Conservation (phyloP, 2,113 vertebrate species). For the Neomonachus schauinslandi region DNA sequence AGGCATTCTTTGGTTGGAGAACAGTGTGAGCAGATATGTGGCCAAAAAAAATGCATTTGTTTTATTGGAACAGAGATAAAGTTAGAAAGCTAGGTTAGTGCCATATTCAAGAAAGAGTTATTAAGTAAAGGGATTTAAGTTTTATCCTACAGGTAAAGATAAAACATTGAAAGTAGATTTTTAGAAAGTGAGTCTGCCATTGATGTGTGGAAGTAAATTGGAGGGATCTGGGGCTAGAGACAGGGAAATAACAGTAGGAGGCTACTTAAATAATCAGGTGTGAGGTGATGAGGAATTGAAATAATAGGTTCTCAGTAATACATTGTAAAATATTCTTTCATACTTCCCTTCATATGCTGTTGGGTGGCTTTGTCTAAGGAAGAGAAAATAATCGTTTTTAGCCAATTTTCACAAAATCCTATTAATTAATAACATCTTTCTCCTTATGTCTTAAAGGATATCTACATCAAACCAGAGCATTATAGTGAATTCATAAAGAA, state of each 20-base stretch:
- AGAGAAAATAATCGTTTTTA: slow-evolving; percentile 37
- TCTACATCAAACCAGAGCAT: slow-evolving; percentile 92
- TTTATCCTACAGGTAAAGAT: neutral
- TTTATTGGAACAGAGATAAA: slow-evolving; percentile 37
- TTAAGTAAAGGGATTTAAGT: slow-evolving; percentile 9
- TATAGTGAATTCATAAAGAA: slow-evolving; percentile 92
- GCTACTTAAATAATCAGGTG: neutral
- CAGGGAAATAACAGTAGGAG: neutral
- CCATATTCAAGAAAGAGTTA: neutral
- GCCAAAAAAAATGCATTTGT: neutral
- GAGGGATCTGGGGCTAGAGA: neutral
- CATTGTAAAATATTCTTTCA: neutral
- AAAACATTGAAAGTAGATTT: neutral
- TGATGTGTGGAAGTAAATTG: neutral
- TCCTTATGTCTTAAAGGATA: slow-evolving; percentile 89
- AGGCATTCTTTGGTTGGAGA: slow-evolving; percentile 31
- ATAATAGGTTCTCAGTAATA: neutral
- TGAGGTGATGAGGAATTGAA: neutral
- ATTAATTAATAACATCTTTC: neutral
- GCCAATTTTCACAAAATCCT: neutral
- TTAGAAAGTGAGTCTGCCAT: neutral
- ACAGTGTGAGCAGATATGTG: neutral
- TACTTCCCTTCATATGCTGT: neutral
- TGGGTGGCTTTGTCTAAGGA: neutral
- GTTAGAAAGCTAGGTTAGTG: neutral